These are phyloP conservation scores for Rhynchotus rufescens DNA, from an alignment of 2,797 vertebrate species.

Conservation along the genomic window DNA sequence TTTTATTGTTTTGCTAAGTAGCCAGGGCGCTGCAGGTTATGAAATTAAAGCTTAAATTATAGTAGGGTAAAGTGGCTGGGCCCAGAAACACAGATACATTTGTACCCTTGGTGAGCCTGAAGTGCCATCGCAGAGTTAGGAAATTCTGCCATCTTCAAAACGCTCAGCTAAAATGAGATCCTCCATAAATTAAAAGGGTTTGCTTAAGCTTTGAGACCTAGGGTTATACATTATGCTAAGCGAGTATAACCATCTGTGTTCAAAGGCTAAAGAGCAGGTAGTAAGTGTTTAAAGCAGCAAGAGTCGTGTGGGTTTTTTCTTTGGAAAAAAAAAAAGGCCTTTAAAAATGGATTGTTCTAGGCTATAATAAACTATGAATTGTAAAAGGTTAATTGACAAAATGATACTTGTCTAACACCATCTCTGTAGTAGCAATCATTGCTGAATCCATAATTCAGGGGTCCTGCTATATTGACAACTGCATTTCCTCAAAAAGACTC, in stretches of 20 bases:
- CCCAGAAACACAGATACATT: background rate
- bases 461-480: conserved; percentile 68
- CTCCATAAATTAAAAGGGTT: conserved; percentile 72
- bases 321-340: conserved; percentile 32
- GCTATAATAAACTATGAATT: conserved; percentile 74
- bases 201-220: conserved; percentile 70
- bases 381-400: conserved; percentile 82
- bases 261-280: conserved; percentile 76
- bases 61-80: conserved; percentile 17
- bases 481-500: conserved; percentile 63
- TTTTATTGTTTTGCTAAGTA: conserved; percentile 33
- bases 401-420: conserved; percentile 72
- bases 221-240: conserved; percentile 74
- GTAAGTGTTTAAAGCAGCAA: conserved; percentile 67
- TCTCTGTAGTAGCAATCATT: conserved; percentile 49
- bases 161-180: conserved; percentile 63
- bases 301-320: background rate
- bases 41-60: conserved; percentile 60
- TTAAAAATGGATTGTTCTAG: conserved; percentile 71
- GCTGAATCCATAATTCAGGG: conserved; percentile 59
- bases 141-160: conserved; percentile 38
- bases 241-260: conserved; percentile 41
- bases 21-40: conserved; percentile 5
- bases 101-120: background rate
- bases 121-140: conserved; percentile 40